phyloP scores from a whole-genome alignment of 2,113 vertebrate species.

The Perca schrenkii region DNA sequence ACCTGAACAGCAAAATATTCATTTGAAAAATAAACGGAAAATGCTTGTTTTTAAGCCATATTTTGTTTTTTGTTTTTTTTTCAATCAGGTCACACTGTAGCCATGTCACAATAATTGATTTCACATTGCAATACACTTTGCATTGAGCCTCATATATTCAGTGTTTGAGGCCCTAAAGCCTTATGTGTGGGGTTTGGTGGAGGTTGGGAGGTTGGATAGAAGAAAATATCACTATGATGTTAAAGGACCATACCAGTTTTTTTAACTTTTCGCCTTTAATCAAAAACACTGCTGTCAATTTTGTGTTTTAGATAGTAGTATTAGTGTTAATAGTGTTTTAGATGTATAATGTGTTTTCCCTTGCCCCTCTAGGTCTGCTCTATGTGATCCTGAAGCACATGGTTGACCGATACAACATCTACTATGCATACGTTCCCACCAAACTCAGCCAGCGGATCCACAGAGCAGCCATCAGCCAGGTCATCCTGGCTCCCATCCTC shows the following conservation, averaged over 20 bases:
- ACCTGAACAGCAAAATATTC: neutral
- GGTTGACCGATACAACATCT: slow-evolving; percentile 98
- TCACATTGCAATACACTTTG: neutral
- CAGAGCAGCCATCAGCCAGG: slow-evolving; percentile 90
- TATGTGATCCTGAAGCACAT: slow-evolving; percentile 96
- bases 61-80: neutral
- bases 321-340: neutral
- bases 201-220: neutral
- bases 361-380: slow-evolving; percentile 88
- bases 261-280: neutral
- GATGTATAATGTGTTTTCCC: neutral
- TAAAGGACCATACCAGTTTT: neutral
- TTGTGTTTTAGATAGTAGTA: no score
- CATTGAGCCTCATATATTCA: neutral
- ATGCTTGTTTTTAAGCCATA: neutral
- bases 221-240: neutral
- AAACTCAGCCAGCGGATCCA: slow-evolving; percentile 94
- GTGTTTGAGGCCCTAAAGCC: neutral
- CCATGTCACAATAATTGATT: neutral
- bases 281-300: neutral
- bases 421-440: slow-evolving; percentile 95
- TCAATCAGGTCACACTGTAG: neutral
- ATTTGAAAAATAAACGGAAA: neutral
- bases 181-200: neutral
- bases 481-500: slow-evolving; percentile 92